Evolutionary conservation across 2,888 invertebrate genomes (phyloP).

Genomic region (Eledona agricola): DNA sequence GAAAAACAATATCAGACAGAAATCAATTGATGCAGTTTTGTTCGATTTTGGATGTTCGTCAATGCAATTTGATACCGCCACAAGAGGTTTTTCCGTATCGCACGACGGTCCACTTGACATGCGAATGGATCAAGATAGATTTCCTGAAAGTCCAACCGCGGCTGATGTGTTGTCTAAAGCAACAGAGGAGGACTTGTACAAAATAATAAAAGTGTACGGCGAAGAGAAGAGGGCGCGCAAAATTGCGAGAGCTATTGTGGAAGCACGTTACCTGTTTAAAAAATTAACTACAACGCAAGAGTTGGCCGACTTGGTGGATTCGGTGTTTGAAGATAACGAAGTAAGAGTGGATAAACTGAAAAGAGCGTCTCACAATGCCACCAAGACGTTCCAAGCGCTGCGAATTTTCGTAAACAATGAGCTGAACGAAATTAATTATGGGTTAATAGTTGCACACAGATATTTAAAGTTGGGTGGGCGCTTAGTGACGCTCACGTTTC

Average conservation of each 20-base stretch:
- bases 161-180: slow-evolving; percentile 85
- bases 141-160: slow-evolving; percentile 79
- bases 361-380: slow-evolving; percentile 82
- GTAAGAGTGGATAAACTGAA: slow-evolving; percentile 76
- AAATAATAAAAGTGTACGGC: slow-evolving; percentile 90
- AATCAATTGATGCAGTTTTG: slow-evolving; percentile 84
- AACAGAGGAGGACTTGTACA: slow-evolving; percentile 79
- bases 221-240: slow-evolving; percentile 88
- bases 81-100: slow-evolving; percentile 86
- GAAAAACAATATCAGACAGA: slow-evolving; percentile 67
- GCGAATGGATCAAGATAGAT: slow-evolving; percentile 88
- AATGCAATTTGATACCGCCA: slow-evolving; percentile 88
- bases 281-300: slow-evolving; percentile 84
- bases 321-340: slow-evolving; percentile 58
- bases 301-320: slow-evolving; percentile 69
- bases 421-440: slow-evolving; percentile 93
- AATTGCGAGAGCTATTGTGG: slow-evolving; percentile 87
- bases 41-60: slow-evolving; percentile 96
- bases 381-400: slow-evolving; percentile 92
- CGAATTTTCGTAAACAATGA: slow-evolving; percentile 97
- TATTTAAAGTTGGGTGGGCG: slow-evolving; percentile 82
- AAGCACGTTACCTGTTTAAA: slow-evolving; percentile 71
- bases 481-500: slow-evolving; percentile 86
- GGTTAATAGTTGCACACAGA: slow-evolving; percentile 78
- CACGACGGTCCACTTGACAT: slow-evolving; percentile 92